Base-by-base conservation (phyloP, 1,140 invertebrate genomes). In the Saxidomus purpurata region DNA sequence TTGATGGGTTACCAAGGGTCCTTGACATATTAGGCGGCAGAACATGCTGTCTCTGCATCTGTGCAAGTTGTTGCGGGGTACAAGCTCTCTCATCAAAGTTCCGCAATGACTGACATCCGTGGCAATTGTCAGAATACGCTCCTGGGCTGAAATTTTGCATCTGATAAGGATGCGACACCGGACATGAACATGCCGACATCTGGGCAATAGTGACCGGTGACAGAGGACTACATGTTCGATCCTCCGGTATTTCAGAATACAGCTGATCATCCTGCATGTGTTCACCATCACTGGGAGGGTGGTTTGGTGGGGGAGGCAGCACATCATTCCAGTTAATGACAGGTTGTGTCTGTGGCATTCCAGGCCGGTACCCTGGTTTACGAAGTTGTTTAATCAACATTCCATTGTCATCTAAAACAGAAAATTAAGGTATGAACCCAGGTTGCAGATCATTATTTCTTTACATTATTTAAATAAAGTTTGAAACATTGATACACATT, bases 301-400 rank as follows among this genome's bases (percentile, higher is more conserved):
- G 97, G 89, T 98, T 97, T 0, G 97, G 98, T 1, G 98, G 97
- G 52, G 97, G 97, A 19, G 97, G 98, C 31, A 98, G 95, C n/a
- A 94, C 74, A 77, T 98, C 97, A 40, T 97, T 97, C 97, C 97
- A 98, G 94, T 97, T 98, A 0, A 97, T 97, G 81, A 97, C 95
- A 4, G 92, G 82, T 80, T 91, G 91, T 83, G 92, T 92, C 86
- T 85, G 63, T 61, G 81, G 15, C 77, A 87, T 43, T 52, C 85
- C 82, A 31, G 85, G 71, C 61, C 85, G n/a, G 31, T 76, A 36
- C 96, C 95, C 92, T 95, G 94, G 22, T 95, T 94, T n/a, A 40
- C 81, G 91, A 19, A 90, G 90, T 80, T 93, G 90, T 81, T 94
- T 93, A 1, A 94, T 59, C 43, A 93, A 93, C 91, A 95, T 92